These are phyloP conservation scores for Parnassius smintheus DNA, from an alignment of 2,888 invertebrate species.

Conservation along the genomic window DNA sequence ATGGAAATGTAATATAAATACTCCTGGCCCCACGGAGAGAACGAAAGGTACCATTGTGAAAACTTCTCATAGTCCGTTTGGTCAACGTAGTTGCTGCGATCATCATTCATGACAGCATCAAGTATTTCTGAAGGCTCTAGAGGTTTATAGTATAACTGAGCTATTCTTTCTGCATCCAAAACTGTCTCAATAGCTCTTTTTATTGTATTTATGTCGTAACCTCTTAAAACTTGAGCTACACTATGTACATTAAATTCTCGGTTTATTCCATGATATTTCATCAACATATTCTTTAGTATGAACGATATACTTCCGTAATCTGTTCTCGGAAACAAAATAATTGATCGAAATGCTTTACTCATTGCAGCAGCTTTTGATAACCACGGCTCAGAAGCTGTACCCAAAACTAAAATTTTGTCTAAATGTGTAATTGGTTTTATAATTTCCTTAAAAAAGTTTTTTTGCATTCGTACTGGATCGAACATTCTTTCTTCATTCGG, in stretches of 20 bases:
- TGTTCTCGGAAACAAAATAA: conserved; percentile 76
- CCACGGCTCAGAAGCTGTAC: conserved; percentile 86
- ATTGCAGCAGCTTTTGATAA: conserved; percentile 68
- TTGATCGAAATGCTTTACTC: conserved; percentile 81
- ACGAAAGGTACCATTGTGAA: conserved; percentile 69
- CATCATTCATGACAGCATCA: conserved; percentile 56
- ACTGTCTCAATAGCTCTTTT: conserved; percentile 63
- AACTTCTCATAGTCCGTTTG: conserved; percentile 70
- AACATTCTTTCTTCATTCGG: conserved; percentile 82
- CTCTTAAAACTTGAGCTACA: conserved; percentile 76
- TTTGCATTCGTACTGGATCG: conserved; percentile 86
- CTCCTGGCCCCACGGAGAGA: conserved; percentile 57
- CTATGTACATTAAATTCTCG: conserved; percentile 82
- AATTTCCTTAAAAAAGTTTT: conserved; percentile 84
- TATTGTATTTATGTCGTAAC: conserved; percentile 77
- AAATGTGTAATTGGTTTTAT: conserved; percentile 82
- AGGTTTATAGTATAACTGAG: conserved; percentile 76
- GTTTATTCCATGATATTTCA: conserved; percentile 81
- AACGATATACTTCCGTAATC: conserved; percentile 83
- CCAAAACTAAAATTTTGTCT: conserved; percentile 86
- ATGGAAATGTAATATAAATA: conserved; percentile 54
- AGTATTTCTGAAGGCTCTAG: conserved; percentile 76
- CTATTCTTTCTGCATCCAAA: conserved; percentile 70
- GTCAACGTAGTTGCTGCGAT: conserved; percentile 55
- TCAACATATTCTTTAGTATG: conserved; percentile 77